phyloP scores from a whole-genome alignment of 2,113 vertebrate species.

The Rattus norvegicus region GRCr8 NC_086022.1:117114001-117114500 shows the following conservation, averaged over 20 bases:
- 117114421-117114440: background rate
- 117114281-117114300: slow-evolving; percentile 60
- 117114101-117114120: background rate
- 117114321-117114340: slow-evolving; percentile 12
- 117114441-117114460: slow-evolving; percentile 9
- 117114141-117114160: background rate
- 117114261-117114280: slow-evolving; percentile 60
- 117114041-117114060: background rate
- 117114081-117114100: background rate
- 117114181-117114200: slow-evolving; percentile 94
- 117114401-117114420: background rate
- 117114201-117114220: slow-evolving; percentile 97
- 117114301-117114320: slow-evolving; percentile 72
- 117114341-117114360: background rate
- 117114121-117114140: too few relatives aligned
- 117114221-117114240: slow-evolving; percentile 96
- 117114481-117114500: background rate
- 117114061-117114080: background rate
- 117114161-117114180: slow-evolving; percentile 94
- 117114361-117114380: background rate
- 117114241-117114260: slow-evolving; percentile 43
- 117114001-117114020: slow-evolving; percentile 98
- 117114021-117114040: slow-evolving; percentile 97
- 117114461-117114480: background rate
- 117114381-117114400: background rate